Evolutionary conservation across 2,888 invertebrate species (phyloP).

Genomic region (Pollenia amentaria): DNA sequence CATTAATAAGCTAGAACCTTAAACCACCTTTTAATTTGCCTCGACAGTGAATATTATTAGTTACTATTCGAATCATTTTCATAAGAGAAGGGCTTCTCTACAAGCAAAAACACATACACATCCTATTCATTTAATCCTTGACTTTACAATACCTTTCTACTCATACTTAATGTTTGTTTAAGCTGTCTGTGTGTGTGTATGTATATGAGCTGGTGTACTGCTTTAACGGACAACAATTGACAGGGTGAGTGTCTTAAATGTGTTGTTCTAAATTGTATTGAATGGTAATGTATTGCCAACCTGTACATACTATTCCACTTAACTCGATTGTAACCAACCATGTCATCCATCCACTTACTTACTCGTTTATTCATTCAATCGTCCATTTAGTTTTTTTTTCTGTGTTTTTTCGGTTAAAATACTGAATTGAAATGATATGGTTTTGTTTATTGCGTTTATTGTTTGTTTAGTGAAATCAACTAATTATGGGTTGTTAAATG

Average conservation of each 20-base stretch:
- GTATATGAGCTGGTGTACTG: not conserved
- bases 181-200: not conserved
- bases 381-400: conserved; percentile 37
- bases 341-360: conserved; percentile 26
- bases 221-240: conserved; percentile 59
- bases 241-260: conserved; percentile 67
- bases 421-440: conserved; percentile 58
- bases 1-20: conserved; percentile 42
- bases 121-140: conserved; percentile 69
- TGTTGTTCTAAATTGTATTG: conserved; percentile 54
- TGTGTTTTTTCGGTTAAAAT: not conserved
- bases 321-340: conserved; percentile 30
- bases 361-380: conserved; percentile 37
- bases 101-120: conserved; percentile 22
- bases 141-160: conserved; percentile 41
- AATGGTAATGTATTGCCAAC: conserved; percentile 4
- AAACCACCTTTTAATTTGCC: conserved; percentile 20
- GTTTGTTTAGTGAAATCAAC: conserved; percentile 76
- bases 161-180: conserved; percentile 30
- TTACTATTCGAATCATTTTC: conserved; percentile 21
- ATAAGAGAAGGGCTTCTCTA: conserved; percentile 34
- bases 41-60: conserved; percentile 22
- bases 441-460: conserved; percentile 70
- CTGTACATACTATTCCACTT: conserved; percentile 35
- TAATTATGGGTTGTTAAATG: conserved; percentile 76